These are phyloP conservation scores for Diplodus sargus DNA, from an alignment of 2,797 vertebrate species.

Conservation along the genomic window DNA sequence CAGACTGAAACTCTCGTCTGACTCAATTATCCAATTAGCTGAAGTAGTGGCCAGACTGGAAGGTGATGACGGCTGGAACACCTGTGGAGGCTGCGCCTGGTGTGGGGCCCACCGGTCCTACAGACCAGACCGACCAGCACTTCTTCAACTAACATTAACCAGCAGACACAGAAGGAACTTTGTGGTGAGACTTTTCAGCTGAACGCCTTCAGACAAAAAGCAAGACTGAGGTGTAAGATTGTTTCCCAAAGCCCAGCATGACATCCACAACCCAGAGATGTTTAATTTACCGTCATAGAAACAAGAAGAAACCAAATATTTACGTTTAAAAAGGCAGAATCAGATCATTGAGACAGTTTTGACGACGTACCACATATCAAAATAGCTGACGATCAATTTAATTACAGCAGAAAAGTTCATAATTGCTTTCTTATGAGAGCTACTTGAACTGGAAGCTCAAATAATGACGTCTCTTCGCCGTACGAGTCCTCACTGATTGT, in stretches of 20 bases:
- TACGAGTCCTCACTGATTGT: conserved; percentile 27
- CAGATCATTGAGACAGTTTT: too few relatives aligned
- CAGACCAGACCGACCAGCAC: conserved; percentile 13
- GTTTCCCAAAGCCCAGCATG: too few relatives aligned
- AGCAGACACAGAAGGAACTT: conserved; percentile 19
- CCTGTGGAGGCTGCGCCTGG: conserved; percentile 56
- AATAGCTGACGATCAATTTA: too few relatives aligned
- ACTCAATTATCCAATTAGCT: conserved; percentile 83
- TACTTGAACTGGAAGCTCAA: conserved; percentile 30
- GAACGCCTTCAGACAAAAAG: neutral
- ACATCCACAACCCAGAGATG: too few relatives aligned
- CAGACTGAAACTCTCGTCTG: conserved; percentile 67
- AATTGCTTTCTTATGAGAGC: neutral
- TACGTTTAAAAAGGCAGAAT: too few relatives aligned
- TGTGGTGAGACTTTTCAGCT: neutral
- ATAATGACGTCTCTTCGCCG: conserved; percentile 39
- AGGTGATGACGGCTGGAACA: conserved; percentile 73
- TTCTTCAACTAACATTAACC: conserved; percentile 22
- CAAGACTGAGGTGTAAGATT: neutral
- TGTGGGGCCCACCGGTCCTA: conserved; percentile 50
- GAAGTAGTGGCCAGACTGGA: conserved; percentile 63
- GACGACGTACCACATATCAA: too few relatives aligned
- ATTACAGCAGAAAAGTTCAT: conserved; percentile 12
- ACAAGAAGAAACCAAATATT: too few relatives aligned
- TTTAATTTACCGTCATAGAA: too few relatives aligned